phyloP scores from a whole-genome alignment of 2,113 vertebrate genomes.

The Coptodon rendalli region DNA sequence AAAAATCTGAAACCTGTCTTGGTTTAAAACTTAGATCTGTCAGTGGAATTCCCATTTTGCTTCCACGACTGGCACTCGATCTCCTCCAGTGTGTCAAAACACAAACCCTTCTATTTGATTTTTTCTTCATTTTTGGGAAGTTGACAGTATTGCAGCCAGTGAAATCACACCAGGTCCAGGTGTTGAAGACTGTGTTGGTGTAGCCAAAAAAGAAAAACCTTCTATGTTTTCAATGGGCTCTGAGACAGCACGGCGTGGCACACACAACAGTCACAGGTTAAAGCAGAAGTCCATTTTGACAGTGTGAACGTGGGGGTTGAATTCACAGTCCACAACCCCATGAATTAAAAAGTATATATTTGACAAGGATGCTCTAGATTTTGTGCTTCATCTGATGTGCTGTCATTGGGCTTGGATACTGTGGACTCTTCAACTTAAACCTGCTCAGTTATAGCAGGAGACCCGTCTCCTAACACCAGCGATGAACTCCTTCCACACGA shows the following conservation, averaged over 20 bases:
- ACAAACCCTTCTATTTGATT: not conserved
- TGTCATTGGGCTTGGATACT: not conserved
- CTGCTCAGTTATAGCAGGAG: rapidly evolving
- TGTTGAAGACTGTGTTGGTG: not conserved
- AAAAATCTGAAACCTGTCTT: not conserved
- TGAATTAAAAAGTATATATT: not conserved
- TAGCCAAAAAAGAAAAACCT: not conserved
- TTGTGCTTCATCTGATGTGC: not conserved
- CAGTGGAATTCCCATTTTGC: not conserved
- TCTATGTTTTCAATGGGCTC: not conserved
- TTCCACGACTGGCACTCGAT: not conserved
- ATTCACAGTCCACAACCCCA: not conserved
- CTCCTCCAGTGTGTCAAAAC: not conserved
- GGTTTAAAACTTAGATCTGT: not conserved
- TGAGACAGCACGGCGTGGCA: not conserved
- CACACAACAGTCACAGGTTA: not conserved
- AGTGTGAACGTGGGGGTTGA: not conserved
- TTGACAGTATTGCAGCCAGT: not conserved
- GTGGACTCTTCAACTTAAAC: not conserved
- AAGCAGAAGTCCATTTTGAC: rapidly evolving
- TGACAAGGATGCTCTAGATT: not conserved
- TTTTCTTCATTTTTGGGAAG: not conserved
- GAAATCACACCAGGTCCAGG: not conserved
- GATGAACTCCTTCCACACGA: not conserved
- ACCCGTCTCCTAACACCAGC: not conserved